Evolutionary conservation across 2,888 invertebrate genomes (phyloP), one percentile per base, ranked within the genome.

Genomic region (Lymantria dispar): DNA sequence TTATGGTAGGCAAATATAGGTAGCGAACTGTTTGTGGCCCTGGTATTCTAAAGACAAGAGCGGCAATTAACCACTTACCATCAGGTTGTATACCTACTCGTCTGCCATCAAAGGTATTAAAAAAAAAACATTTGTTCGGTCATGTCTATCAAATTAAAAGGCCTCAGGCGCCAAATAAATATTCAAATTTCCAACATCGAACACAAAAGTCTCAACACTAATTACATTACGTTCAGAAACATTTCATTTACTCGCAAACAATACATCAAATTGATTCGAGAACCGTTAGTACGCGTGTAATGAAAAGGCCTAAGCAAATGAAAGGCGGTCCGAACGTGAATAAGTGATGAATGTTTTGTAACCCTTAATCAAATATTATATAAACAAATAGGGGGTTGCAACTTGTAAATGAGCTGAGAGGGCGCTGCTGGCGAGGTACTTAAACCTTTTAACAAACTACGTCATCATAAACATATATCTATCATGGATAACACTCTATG

Each of bases 331-430:
- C 62, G 62, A 39, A 47, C 55, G 52, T 72, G 67, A 72, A 72
- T 72, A 72, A 72, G 55, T 72, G 60, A 72, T 60, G 58, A 58
- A 44, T 54, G 57, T 58, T 68, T 70, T 69, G 70, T 72, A 50
- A 45, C 50, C 54, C 53, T 66, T 66, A 55, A 66, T 68, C 60
- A 66, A 68, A 69, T 69, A 70, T 70, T 59, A 60, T 60, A 56
- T 42, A 12, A 43, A 56, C 62, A 61, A 60, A 56, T 51, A 59
- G 60, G 58, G 60, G 51, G 55, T 47, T 64, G 58, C 61, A 64
- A 52, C 55, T 52, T 48, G 56, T 45, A 48, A 46, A 46, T 53
- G 48, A 45, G 30, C 38, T 48, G 42, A 29, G 13, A 45, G 44
- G 12, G 9, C 13, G 30, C 29, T 40, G 43, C 50, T 45, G 38